These are phyloP conservation scores for Nycteola revayana DNA, from an alignment of 2,888 invertebrate species.

Conservation along the genomic window DNA sequence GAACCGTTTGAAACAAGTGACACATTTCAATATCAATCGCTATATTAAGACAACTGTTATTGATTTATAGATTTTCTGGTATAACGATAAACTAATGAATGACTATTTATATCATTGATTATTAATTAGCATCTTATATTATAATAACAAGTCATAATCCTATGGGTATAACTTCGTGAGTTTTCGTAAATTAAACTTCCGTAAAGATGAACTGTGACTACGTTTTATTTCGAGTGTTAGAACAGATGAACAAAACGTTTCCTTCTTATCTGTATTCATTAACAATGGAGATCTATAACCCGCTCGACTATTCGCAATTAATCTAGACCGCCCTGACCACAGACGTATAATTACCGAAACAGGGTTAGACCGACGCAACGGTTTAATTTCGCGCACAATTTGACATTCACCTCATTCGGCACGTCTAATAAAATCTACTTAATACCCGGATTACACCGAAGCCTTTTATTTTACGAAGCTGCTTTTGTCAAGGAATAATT, in stretches of 20 bases:
- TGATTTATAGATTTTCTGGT: too few species aligned
- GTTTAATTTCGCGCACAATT: slow-evolving; percentile 34
- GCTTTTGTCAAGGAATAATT: slow-evolving; percentile 14
- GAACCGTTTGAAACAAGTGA: slow-evolving; percentile 15
- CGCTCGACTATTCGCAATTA: slow-evolving; percentile 19
- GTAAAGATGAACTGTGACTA: too few species aligned
- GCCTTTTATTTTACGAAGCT: slow-evolving; percentile 10
- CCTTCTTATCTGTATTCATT: slow-evolving; percentile 29
- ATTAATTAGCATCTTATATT: too few species aligned
- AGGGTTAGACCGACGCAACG: slow-evolving; percentile 30
- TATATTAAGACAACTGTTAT: too few species aligned
- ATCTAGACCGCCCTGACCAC: slow-evolving; percentile 27
- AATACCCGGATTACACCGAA: slow-evolving; percentile 21
- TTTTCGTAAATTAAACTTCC: too few species aligned
- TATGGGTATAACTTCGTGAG: too few species aligned
- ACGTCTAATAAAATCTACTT: slow-evolving; percentile 23
- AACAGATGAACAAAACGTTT: too few species aligned
- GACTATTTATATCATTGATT: too few species aligned
- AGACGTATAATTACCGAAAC: slow-evolving; percentile 32
- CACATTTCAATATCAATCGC: slow-evolving; percentile 3
- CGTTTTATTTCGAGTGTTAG: too few species aligned
- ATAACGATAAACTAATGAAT: too few species aligned
- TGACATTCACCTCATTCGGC: slow-evolving; percentile 28
- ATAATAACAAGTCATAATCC: too few species aligned
- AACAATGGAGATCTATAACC: slow-evolving; percentile 32